Conservation (phyloP, 2,888 invertebrate species). For the Melanargia galathea region DNA sequence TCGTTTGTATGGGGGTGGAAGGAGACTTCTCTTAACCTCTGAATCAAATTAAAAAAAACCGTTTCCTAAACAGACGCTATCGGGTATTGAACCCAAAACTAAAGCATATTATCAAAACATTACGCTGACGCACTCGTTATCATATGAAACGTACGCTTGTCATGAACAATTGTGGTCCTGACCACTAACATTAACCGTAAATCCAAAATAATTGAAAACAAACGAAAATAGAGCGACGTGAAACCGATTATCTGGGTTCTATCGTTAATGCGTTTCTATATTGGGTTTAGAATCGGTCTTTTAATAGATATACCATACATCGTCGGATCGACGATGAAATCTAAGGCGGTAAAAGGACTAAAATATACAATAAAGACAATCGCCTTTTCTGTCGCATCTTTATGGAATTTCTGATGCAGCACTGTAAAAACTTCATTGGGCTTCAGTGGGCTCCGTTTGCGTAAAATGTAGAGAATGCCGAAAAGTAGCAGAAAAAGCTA, state of each 20-base stretch:
- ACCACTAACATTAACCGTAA: slow-evolving; percentile 25
- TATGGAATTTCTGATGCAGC: not conserved
- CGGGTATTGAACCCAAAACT: not conserved
- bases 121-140: not conserved
- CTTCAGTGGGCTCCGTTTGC: no score
- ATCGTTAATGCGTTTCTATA: slow-evolving; percentile 48
- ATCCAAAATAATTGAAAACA: slow-evolving; percentile 28
- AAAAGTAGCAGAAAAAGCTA: no score
- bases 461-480: no score
- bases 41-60: no score
- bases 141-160: not conserved
- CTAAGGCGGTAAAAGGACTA: not conserved
- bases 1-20: no score
- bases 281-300: slow-evolving; percentile 31
- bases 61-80: no score
- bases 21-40: no score
- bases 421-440: no score
- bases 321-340: not conserved
- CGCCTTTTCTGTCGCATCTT: not conserved
- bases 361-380: not conserved
- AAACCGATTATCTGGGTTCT: slow-evolving; percentile 36
- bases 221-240: slow-evolving; percentile 1
- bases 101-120: not conserved
- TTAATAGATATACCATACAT: not conserved
- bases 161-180: not conserved